Base-by-base conservation (phyloP, 2,113 vertebrate species). In the Pelmatolapia mariae region DNA sequence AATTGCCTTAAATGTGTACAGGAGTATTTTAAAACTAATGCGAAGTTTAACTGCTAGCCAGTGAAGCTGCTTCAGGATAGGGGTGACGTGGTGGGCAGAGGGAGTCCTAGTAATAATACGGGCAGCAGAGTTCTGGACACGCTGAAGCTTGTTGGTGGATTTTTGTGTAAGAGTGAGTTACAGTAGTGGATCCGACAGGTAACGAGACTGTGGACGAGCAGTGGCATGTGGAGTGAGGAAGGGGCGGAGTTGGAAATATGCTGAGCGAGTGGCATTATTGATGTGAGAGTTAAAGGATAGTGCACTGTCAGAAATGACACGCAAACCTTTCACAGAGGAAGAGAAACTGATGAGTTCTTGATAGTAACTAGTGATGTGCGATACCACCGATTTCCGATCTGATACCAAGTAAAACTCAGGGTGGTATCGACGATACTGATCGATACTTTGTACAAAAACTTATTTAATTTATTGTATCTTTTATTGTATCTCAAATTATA, bases 61-160 rank as follows among this genome's bases (percentile, higher is more conserved):
- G 50, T 18, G 57, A 6, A 61, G 26, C 57, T 61, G 57, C 26
- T 61, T 61, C 57, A 61, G 57, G 5, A 61, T 31, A 16, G 57
- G 18, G 57, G 26, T 0, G 56, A 56, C 5, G 53, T 0, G 22
- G 53, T 15, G 54, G 52, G 52, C 52, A 22, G 52, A 53, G 52
- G 5, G 52, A 61, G 26, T 61, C 57, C 57, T 0, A 10, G 26
- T 0, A 10, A 18, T 31, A 10, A 61, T 61, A 15, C 15, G 1
- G 57, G 26, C 57, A 18, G 57, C 57, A 61, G 15, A 9, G 15
- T 31, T 18, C 26, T 61, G 57, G 57, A 31, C 57, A 61, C 8
- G 5, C 15, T 61, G 15, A 61, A 61, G 57, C 57, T 31, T 61
- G 57, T 61, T 61, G 26, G 1, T 31, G 26, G 26, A 18, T 57